Percentiles rank a stretch among this genome's conserved stretches.
Conservation (phyloP, 2,888 invertebrate species). For the Habrosyne pyritoides region DNA sequence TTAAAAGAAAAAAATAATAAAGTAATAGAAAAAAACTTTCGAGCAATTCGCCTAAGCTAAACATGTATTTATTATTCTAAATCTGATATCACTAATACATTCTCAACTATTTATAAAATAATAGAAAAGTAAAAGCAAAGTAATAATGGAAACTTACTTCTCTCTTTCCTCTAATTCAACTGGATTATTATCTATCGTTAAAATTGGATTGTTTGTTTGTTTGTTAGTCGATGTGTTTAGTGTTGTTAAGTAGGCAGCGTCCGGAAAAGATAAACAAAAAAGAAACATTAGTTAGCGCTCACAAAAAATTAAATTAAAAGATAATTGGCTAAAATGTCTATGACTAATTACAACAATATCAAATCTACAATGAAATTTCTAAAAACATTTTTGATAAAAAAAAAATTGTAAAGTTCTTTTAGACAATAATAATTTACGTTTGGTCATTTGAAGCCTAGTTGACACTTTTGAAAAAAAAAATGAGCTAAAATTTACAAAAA, state of each 20-base stretch:
- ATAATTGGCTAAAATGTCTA: too few species aligned
- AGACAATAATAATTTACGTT: too few species aligned
- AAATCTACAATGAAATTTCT: neutral
- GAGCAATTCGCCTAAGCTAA: neutral
- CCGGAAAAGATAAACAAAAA: constrained; percentile 75
- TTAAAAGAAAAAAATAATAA: constrained; percentile 11
- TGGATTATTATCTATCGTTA: constrained; percentile 87
- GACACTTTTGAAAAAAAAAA: too few species aligned
- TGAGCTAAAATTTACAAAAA: too few species aligned
- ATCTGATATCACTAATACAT: constrained; percentile 14
- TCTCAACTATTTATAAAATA: neutral
- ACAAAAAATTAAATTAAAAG: too few species aligned
- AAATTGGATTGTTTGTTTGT: constrained; percentile 48
- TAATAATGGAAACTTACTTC: constrained; percentile 87
- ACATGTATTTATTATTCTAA: constrained; percentile 7
- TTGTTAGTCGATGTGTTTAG: constrained; percentile 63
- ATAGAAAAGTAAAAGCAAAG: constrained; percentile 10
- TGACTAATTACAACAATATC: neutral
- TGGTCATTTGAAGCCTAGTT: too few species aligned
- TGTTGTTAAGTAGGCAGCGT: constrained; percentile 79
- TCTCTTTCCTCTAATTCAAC: constrained; percentile 92
- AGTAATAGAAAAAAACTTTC: neutral
- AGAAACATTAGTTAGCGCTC: constrained; percentile 36
- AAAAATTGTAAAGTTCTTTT: too few species aligned
- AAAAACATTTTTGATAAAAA: too few species aligned